These are phyloP conservation scores for Thinocorus orbignyianus DNA, from an alignment of 2,113 vertebrate species.

Conservation along the genomic window DNA sequence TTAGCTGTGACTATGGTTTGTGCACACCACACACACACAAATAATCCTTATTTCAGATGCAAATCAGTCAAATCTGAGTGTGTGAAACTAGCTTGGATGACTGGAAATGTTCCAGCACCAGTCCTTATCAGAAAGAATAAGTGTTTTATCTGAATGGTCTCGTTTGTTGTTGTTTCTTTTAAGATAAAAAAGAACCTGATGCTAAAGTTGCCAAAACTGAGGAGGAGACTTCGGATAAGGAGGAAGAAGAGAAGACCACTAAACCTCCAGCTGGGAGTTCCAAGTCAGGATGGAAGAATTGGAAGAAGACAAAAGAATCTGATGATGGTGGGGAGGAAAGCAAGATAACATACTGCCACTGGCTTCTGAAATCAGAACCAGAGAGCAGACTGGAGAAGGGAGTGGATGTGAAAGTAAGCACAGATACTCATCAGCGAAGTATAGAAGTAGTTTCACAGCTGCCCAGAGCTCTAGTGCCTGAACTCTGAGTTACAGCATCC, in stretches of 20 bases:
- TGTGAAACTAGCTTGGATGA: background rate
- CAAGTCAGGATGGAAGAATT: conserved; percentile 35
- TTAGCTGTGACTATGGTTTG: background rate
- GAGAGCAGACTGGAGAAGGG: conserved; percentile 93
- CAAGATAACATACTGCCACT: conserved; percentile 68
- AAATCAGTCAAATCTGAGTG: background rate
- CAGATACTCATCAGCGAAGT: background rate
- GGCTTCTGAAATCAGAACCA: conserved; percentile 97
- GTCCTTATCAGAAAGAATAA: background rate
- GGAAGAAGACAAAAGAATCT: conserved; percentile 3
- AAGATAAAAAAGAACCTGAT: conserved; percentile 62
- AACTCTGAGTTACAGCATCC: background rate
- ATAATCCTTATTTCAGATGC: background rate
- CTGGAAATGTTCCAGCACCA: background rate
- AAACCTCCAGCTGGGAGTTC: conserved; percentile 15
- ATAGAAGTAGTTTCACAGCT: background rate
- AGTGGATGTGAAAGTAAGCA: conserved; percentile 88
- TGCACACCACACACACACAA: background rate
- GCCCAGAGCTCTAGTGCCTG: background rate
- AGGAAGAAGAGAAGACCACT: conserved; percentile 35
- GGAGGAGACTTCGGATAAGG: background rate
- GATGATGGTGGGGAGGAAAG: background rate
- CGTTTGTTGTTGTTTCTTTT: background rate
- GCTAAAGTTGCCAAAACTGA: conserved; percentile 60
- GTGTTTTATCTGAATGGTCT: background rate